Conservation (phyloP, 2,113 vertebrate species). For the Coreoperca whiteheadi region DNA sequence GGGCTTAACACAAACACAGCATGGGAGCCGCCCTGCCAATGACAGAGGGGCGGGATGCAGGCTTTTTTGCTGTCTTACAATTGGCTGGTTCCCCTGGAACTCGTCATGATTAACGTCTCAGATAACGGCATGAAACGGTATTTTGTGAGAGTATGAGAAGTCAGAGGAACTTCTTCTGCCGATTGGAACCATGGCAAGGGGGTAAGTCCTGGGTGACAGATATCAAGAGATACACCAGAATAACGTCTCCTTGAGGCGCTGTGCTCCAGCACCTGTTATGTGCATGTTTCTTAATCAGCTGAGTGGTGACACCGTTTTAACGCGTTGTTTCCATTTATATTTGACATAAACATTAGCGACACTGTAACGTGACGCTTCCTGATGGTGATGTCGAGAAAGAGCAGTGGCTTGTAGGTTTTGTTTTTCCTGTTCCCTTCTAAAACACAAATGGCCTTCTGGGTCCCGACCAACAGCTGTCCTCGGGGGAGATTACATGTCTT, state of each 20-base stretch:
- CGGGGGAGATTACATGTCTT: constrained; percentile 1
- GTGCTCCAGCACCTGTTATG: background rate
- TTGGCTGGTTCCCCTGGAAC: constrained; percentile 35
- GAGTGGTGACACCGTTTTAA: background rate
- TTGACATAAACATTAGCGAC: constrained; percentile 8
- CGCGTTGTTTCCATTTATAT: background rate
- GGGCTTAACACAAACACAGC: too few relatives aligned
- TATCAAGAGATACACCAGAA: accelerated
- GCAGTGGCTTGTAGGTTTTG: background rate
- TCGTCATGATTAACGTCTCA: constrained; percentile 37
- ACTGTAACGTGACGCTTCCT: background rate
- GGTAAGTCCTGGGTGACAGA: constrained; percentile 37
- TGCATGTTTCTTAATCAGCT: background rate
- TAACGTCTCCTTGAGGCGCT: too few relatives aligned
- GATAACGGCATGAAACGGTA: constrained; percentile 1
- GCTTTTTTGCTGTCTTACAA: background rate
- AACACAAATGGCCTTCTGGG: background rate
- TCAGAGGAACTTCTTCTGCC: background rate
- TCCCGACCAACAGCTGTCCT: constrained; percentile 3
- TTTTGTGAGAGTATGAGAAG: constrained; percentile 4
- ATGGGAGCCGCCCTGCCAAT: background rate
- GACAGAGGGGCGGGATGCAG: background rate
- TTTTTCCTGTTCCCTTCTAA: background rate
- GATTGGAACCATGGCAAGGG: constrained; percentile 55
- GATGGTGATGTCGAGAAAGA: background rate